Evolutionary conservation across 2,113 vertebrate genomes (phyloP).

Genomic region (Notechis scutatus): DNA sequence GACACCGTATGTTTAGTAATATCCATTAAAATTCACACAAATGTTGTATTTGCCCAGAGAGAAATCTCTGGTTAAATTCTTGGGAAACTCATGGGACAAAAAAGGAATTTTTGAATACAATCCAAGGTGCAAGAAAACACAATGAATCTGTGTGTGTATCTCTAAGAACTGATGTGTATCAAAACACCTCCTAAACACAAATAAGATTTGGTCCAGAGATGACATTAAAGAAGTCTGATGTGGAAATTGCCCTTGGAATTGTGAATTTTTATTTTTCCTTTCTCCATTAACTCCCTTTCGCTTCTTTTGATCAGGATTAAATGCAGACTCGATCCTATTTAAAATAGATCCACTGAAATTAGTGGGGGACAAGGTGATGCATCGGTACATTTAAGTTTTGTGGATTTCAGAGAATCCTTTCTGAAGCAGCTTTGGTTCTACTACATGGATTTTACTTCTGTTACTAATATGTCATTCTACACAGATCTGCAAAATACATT

Average conservation of each 20-base stretch:
- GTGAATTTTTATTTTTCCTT: not conserved
- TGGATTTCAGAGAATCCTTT: not conserved
- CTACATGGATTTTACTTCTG: not conserved
- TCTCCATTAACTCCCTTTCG: not conserved
- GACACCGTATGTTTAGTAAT: not conserved
- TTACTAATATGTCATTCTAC: not conserved
- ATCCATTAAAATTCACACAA: not conserved
- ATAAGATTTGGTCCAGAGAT: not conserved
- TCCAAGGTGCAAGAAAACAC: not conserved
- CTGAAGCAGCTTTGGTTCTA: fast-evolving
- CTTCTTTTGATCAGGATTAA: not conserved
- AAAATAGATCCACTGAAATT: not conserved
- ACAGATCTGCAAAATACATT: not conserved
- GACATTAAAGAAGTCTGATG: not conserved
- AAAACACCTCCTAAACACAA: not conserved
- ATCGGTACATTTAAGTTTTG: not conserved
- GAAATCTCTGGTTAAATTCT: not conserved
- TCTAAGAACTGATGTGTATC: not conserved
- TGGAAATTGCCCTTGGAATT: not conserved
- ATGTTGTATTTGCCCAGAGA: not conserved
- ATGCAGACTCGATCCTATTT: not conserved
- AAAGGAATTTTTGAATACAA: not conserved
- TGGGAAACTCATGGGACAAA: not conserved
- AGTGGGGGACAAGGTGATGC: not conserved
- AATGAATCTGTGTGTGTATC: not conserved